phyloP scores from a whole-genome alignment of 2,113 vertebrate genomes.

The Archocentrus centrarchus region DNA sequence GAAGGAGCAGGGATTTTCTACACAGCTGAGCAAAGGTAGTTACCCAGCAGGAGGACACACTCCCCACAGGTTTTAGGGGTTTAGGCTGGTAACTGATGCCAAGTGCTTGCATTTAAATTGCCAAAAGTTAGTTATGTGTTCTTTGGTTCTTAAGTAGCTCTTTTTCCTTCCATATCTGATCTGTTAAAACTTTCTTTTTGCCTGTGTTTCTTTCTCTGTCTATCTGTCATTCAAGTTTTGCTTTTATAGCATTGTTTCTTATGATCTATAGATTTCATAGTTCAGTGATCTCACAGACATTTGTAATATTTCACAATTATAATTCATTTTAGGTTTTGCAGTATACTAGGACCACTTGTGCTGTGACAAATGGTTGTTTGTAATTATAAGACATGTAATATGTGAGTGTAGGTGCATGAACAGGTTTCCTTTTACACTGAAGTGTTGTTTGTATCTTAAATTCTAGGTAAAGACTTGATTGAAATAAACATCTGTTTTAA shows the following conservation, averaged over 20 bases:
- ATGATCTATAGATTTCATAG: neutral
- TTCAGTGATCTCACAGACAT: neutral
- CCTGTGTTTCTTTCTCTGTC: neutral
- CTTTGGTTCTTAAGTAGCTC: slow-evolving; percentile 7
- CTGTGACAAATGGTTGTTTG: neutral
- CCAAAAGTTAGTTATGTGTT: slow-evolving; percentile 34
- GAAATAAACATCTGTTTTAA: neutral
- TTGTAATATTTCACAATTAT: neutral
- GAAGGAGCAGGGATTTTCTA: slow-evolving; percentile 50
- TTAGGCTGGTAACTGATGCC: slow-evolving; percentile 43
- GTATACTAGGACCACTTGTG: neutral
- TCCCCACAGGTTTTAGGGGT: slow-evolving; percentile 34
- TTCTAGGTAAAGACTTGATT: neutral
- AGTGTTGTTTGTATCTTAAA: neutral
- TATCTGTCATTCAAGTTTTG: slow-evolving; percentile 7
- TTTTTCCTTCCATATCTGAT: slow-evolving; percentile 19
- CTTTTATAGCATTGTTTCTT: neutral
- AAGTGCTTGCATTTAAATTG: slow-evolving; percentile 38
- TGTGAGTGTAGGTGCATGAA: neutral
- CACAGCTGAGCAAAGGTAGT: slow-evolving; percentile 61
- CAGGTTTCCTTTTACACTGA: neutral
- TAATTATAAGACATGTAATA: neutral
- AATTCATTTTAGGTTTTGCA: no score
- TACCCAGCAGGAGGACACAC: slow-evolving; percentile 30
- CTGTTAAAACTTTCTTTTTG: slow-evolving; percentile 6